Conservation (phyloP, 2,797 vertebrate genomes). For the Enteromius mattozi region DNA sequence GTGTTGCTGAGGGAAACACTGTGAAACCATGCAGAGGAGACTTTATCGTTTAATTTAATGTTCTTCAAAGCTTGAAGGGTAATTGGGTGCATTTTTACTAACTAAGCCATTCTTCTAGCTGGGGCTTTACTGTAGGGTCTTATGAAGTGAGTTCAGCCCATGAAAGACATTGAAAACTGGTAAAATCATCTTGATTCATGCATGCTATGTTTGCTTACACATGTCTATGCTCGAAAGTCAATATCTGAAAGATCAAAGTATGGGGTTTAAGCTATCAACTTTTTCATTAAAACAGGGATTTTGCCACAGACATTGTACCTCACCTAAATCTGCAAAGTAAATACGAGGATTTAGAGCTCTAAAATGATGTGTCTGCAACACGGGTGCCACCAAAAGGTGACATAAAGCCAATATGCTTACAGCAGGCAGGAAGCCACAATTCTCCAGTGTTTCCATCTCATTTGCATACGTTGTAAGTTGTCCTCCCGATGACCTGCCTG, state of each 20-base stretch:
- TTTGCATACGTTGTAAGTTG: slow-evolving; percentile 33
- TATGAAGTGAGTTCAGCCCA: slow-evolving; percentile 8
- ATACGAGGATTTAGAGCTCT: slow-evolving; percentile 58
- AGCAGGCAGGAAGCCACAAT: slow-evolving; percentile 37
- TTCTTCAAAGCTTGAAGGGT: slow-evolving; percentile 33
- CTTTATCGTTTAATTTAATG: slow-evolving; percentile 13
- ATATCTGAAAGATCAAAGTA: slow-evolving; percentile 61
- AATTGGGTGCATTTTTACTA: slow-evolving; percentile 28
- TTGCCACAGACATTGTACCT: slow-evolving; percentile 58
- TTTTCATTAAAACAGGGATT: slow-evolving; percentile 63
- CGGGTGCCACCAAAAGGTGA: slow-evolving; percentile 53
- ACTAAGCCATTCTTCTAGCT: slow-evolving; percentile 15
- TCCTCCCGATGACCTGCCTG: slow-evolving; percentile 45
- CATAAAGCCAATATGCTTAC: slow-evolving; percentile 52
- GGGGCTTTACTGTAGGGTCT: slow-evolving; percentile 24
- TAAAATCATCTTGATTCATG: slow-evolving; percentile 52
- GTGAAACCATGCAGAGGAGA: slow-evolving; percentile 2
- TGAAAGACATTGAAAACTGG: slow-evolving; percentile 27
- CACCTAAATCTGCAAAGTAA: slow-evolving; percentile 64
- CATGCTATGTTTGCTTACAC: slow-evolving; percentile 60
- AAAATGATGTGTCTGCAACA: slow-evolving; percentile 58
- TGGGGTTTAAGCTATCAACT: slow-evolving; percentile 54
- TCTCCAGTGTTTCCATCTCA: slow-evolving; percentile 15
- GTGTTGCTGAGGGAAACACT: slow-evolving; percentile 22
- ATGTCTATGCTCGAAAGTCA: slow-evolving; percentile 61